Evolutionary conservation across 2,888 invertebrate species (phyloP).

Genomic region (Hydrotaea diabolus): DNA sequence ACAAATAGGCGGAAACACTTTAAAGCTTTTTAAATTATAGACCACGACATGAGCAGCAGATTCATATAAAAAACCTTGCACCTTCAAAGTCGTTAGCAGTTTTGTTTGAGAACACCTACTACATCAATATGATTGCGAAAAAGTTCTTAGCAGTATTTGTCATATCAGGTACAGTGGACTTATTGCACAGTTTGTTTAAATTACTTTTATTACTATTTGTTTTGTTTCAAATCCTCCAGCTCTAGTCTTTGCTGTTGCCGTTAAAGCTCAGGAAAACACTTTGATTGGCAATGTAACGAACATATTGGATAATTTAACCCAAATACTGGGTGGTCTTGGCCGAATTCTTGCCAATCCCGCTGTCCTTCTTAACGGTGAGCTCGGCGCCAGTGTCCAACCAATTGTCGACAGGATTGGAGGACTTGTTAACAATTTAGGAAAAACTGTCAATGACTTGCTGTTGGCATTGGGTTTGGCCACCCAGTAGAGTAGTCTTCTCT

Average conservation of each 20-base stretch:
- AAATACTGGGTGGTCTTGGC: background rate
- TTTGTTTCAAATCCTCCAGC: background rate
- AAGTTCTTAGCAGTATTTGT: background rate
- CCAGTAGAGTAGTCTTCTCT: no score
- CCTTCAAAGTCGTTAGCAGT: background rate
- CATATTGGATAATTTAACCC: background rate
- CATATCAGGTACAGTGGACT: constrained; percentile 21
- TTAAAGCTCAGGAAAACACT: constrained; percentile 15
- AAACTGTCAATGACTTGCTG: background rate
- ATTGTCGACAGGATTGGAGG: background rate
- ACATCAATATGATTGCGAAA: constrained; percentile 17
- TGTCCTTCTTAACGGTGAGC: background rate
- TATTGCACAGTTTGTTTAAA: no score
- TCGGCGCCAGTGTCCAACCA: background rate
- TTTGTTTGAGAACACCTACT: background rate
- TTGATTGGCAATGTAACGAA: background rate
- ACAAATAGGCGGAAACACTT: no score
- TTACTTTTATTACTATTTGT: no score
- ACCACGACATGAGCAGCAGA: background rate
- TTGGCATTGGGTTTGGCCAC: background rate
- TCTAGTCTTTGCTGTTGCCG: background rate
- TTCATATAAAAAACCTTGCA: background rate
- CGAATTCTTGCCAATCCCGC: background rate
- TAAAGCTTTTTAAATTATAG: background rate
- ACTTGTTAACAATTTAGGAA: background rate